phyloP scores from a whole-genome alignment of 2,888 invertebrate species.

The Petrophora chlorosata region DNA sequence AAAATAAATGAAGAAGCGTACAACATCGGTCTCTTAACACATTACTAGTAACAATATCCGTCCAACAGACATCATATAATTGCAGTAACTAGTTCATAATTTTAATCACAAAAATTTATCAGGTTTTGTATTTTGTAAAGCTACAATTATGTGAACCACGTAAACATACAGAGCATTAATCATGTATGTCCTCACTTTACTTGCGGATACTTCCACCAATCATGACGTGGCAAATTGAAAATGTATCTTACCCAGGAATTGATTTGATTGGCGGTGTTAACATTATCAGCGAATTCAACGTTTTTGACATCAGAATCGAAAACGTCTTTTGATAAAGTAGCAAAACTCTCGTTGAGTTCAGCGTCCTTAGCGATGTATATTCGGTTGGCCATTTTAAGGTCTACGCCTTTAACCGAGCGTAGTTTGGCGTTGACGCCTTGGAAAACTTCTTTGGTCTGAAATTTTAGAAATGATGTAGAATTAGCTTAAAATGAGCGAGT shows the following conservation, averaged over 20 bases:
- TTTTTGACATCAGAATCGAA: constrained; percentile 86
- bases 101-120: too few relatives aligned
- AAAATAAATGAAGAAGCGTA: constrained; percentile 18
- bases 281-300: constrained; percentile 83
- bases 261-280: constrained; percentile 81
- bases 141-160: too few relatives aligned
- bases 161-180: too few relatives aligned
- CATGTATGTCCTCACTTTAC: too few relatives aligned
- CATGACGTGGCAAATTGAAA: too few relatives aligned
- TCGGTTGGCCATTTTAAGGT: constrained; percentile 86
- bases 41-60: too few relatives aligned
- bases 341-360: constrained; percentile 80
- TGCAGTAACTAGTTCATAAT: too few relatives aligned
- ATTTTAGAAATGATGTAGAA: neutral
- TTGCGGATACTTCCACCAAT: too few relatives aligned
- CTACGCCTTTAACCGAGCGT: constrained; percentile 69
- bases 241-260: constrained; percentile 87
- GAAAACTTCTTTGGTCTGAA: constrained; percentile 62
- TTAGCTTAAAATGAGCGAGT: too few relatives aligned
- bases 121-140: too few relatives aligned
- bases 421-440: constrained; percentile 43
- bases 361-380: constrained; percentile 83
- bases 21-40: neutral
- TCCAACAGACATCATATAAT: too few relatives aligned
- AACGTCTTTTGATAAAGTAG: constrained; percentile 74